These are phyloP conservation scores for Stenurella melanura DNA, from an alignment of 2,888 invertebrate species.

Conservation along the genomic window DNA sequence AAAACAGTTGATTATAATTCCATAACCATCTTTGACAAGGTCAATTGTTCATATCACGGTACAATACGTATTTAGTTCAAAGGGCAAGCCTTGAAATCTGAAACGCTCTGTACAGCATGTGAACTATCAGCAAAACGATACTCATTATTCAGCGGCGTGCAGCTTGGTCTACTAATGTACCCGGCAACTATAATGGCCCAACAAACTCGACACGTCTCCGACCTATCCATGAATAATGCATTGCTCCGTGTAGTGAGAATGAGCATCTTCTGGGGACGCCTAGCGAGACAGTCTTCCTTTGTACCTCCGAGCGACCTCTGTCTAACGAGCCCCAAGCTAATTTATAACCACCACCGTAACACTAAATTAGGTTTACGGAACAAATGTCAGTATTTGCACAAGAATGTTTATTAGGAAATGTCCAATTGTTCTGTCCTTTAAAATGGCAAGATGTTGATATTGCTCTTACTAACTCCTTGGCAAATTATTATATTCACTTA, in stretches of 20 bases:
- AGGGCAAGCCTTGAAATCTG: too few species aligned
- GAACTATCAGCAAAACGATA: not conserved
- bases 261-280: constrained; percentile 26
- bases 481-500: too few species aligned
- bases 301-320: constrained; percentile 4
- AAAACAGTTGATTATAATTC: too few species aligned
- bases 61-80: too few species aligned
- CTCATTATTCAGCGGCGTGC: constrained; percentile 30
- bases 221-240: constrained; percentile 39
- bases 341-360: constrained; percentile 17
- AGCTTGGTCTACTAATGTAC: constrained; percentile 23
- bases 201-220: constrained; percentile 23
- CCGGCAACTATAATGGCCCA: constrained; percentile 25
- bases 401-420: not conserved
- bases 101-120: not conserved
- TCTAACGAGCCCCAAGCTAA: not conserved
- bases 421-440: too few species aligned
- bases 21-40: too few species aligned
- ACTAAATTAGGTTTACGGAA: constrained; percentile 11
- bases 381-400: not conserved
- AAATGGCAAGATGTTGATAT: too few species aligned
- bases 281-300: not conserved
- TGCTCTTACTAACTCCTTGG: too few species aligned
- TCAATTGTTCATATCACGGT: too few species aligned
- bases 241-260: constrained; percentile 31